Evolutionary conservation across 2,113 vertebrate genomes (phyloP), one percentile per base, ranked within the genome.

Genomic region (Corythaeola cristata): DNA sequence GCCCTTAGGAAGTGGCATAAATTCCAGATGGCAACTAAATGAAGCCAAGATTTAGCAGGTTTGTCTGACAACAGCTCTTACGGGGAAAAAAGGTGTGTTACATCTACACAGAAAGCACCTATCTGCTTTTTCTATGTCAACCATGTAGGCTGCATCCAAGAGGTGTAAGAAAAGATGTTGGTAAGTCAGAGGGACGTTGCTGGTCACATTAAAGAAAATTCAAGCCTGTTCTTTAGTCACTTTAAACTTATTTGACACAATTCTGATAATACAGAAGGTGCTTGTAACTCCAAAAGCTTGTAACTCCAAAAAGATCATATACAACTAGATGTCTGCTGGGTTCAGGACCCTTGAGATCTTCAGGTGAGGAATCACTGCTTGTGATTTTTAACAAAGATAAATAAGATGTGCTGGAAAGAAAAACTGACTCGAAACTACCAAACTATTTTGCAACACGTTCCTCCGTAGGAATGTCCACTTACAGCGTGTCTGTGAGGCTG

Each of bases 401-500:
- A 15, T 8, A 26, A 37, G 55, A 68, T 11, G 23, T 13, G 19
- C 21, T 27, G 56, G 45, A 37, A 75, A 49, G 28, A n/a, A 67
- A 87, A 72, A 23, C 37, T 56, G 52, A 0, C 15, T 66, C 19
- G n/a, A 49, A 86, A 23, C 45, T 8, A 15, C 5, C 23, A 16
- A 53, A 2, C 28, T 30, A 0, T 28, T 76, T 27, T 73, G 64
- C 59, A 52, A 4, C 4, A 0, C 0, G 16, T 19, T 45, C 12
- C 10, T 5, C 11, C 2, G 0, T 0, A 9, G 60, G 39, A 47
- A 14, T 0, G 6, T 28, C 45, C 66, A 97, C 98, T 98, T 97
- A 97, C 97, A 92, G 44, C 1, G 50, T 86, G 56, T 72, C 97
- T 27, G 69, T 55, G 60, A 39, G 76, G 85, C 30, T 80, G 96